Evolutionary conservation across 64 coral and sea anemone species (phyloP), one percentile per base, ranked within the genome.

Genomic region (Porites lutea): DNA sequence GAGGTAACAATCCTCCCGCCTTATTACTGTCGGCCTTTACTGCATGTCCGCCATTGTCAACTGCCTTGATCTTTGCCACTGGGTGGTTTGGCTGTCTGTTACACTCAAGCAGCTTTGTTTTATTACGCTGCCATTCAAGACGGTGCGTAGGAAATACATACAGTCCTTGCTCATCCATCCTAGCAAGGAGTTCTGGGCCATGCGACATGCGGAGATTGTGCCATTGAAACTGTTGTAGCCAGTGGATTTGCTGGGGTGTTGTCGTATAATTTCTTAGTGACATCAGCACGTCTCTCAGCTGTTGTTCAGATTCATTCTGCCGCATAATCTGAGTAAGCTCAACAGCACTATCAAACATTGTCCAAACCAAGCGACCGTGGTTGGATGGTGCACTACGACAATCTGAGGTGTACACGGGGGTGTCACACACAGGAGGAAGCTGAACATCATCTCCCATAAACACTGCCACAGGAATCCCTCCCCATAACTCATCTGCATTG

Each of bases 221-320:
- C 86, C 86, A 88, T 71, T 88, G 86, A 71, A 88, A 88, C 70
- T 88, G 48, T 45, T 88, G 86, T 60, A 88, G 86, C 86, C 86
- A 75, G 19, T 74, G 69, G 6, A 88, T 55, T 77, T 88, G 69
- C 53, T 88, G 19, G 2, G 70, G n/a, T 57, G 86, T 88, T 14
- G 86, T 88, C 16, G 21, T 74, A 55, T 88, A 88, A 8, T 11
- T 73, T 74, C 86, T 45, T 69, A 88, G 20, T 18, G 86, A 75
- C 70, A 59, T 88, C 0, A 75, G 57, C 37, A 88, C 71, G 45
- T 74, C 67, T 75, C 71, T 16, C 16, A 88, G 58, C 68, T 75
- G 86, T 75, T 58, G 48, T 64, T 88, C 72, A 75, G 86, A 88
- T 6, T 88, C 86, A 15, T 51, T 27, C 50, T 76, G 86, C 49